phyloP scores from a whole-genome alignment of 2,888 invertebrate species.

The Drosophila yooni region DNA sequence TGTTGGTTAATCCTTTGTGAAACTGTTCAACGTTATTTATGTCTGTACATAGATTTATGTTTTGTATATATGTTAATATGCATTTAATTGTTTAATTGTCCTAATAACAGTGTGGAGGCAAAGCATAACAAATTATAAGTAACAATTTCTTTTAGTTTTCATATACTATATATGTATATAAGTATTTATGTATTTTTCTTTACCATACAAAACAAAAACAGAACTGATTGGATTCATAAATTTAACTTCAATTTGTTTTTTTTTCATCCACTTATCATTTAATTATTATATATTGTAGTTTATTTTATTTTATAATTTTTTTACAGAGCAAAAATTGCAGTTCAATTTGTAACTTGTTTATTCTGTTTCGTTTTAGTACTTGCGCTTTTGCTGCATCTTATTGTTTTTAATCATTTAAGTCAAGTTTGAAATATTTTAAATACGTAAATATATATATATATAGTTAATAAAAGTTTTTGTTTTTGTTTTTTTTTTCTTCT shows the following conservation, averaged over 20 bases:
- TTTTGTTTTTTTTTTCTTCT: constrained; percentile 28
- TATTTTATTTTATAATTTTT: constrained; percentile 17
- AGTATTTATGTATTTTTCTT: constrained; percentile 18
- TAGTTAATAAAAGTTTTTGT: constrained; percentile 66
- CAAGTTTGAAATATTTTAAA: constrained; percentile 48
- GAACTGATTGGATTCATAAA: constrained; percentile 58
- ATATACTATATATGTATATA: constrained; percentile 44
- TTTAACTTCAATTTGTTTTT: constrained; percentile 52
- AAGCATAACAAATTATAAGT: constrained; percentile 78
- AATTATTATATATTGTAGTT: constrained; percentile 14
- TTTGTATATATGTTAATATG: constrained; percentile 42
- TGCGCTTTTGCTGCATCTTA: constrained; percentile 26
- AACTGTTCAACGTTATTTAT: neutral
- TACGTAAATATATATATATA: constrained; percentile 43
- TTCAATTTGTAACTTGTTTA: constrained; percentile 24
- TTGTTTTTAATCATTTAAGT: constrained; percentile 39
- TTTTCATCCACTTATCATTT: constrained; percentile 31
- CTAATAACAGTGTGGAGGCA: constrained; percentile 80
- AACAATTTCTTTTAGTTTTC: constrained; percentile 52
- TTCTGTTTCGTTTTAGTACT: constrained; percentile 39
- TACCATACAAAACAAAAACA: constrained; percentile 56
- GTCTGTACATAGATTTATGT: constrained; percentile 19
- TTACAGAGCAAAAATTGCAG: constrained; percentile 40
- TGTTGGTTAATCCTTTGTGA: constrained; percentile 23
- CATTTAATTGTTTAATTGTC: constrained; percentile 71